Percentiles rank a stretch among this genome's conserved stretches.
Evolutionary conservation across 2,888 invertebrate genomes (phyloP).

Genomic region (Drosophila mulleri): DNA sequence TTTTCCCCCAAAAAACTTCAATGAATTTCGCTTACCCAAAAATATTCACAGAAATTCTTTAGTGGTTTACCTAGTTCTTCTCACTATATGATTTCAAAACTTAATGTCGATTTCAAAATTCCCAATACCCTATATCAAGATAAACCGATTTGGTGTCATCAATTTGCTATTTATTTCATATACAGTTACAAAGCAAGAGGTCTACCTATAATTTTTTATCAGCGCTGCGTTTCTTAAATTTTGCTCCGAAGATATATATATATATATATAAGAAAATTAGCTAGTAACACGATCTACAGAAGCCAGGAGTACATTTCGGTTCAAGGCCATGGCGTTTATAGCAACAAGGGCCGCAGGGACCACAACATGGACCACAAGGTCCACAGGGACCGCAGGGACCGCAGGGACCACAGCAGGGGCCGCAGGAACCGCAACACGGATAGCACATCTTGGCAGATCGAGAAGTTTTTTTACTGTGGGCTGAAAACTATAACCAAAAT

Average conservation of each 20-base stretch:
- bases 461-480: not conserved
- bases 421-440: conserved; percentile 3
- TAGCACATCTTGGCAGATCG: conserved; percentile 6
- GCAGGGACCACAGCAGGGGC: conserved; percentile 5
- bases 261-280: not conserved
- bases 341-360: not conserved
- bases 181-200: conserved; percentile 12
- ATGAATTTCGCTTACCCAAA: not conserved
- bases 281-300: conserved; percentile 9
- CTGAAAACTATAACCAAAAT: too few species aligned
- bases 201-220: not conserved
- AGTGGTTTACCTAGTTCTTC: not conserved
- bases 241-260: not conserved
- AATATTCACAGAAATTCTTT: not conserved
- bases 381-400: not conserved
- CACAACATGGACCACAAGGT: conserved; percentile 6
- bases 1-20: not conserved
- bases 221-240: not conserved
- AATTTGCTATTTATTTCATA: conserved; percentile 7
- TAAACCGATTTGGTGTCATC: not conserved
- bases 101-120: not conserved
- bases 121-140: not conserved
- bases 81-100: not conserved
- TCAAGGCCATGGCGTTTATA: conserved; percentile 6
- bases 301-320: conserved; percentile 4